Percentiles rank a stretch among this genome's conserved stretches.
These are phyloP conservation scores for Agapornis roseicollis DNA, from an alignment of 2,113 vertebrate genomes.

Conservation along the genomic window DNA sequence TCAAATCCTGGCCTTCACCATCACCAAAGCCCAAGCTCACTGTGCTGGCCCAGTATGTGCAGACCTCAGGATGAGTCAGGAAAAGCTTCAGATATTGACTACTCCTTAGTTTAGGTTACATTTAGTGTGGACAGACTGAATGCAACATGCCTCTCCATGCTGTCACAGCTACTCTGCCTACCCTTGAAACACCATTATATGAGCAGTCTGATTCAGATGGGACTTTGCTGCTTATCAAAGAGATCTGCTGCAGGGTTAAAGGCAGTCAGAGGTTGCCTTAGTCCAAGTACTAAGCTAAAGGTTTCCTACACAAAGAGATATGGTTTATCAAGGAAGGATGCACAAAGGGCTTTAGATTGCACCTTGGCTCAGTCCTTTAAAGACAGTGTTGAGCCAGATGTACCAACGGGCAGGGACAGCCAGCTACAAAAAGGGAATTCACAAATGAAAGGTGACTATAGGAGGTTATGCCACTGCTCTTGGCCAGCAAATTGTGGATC, in stretches of 20 bases:
- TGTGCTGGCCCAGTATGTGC: background rate
- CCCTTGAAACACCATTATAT: background rate
- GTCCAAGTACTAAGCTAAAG: background rate
- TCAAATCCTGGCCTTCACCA: background rate
- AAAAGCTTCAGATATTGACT: background rate
- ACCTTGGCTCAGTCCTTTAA: background rate
- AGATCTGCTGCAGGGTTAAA: background rate
- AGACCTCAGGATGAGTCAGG: background rate
- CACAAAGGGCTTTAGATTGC: background rate
- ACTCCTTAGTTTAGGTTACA: background rate
- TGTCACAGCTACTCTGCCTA: background rate
- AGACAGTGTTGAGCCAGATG: background rate
- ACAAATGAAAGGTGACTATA: background rate
- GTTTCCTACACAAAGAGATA: background rate
- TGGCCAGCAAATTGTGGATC: background rate
- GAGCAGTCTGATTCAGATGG: background rate
- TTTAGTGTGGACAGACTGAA: accelerated
- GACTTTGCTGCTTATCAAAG: background rate
- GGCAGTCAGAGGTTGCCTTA: background rate
- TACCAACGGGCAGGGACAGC: background rate
- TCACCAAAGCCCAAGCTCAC: background rate
- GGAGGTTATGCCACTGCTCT: background rate
- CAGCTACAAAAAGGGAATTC: background rate
- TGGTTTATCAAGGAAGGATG: background rate
- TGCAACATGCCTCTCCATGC: background rate